These are phyloP conservation scores for Crematogaster levior DNA, from an alignment of 2,888 invertebrate genomes.

Conservation along the genomic window DNA sequence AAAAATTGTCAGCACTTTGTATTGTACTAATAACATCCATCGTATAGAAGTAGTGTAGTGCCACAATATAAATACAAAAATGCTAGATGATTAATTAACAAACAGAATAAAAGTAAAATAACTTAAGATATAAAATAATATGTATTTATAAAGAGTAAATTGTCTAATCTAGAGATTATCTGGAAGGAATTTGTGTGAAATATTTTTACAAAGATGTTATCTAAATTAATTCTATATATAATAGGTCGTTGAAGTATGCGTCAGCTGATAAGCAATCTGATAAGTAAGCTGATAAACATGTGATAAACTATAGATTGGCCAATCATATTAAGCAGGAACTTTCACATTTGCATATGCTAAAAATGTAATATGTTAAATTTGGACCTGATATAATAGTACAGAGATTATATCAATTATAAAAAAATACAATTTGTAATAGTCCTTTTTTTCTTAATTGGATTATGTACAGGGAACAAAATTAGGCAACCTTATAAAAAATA, in stretches of 20 bases:
- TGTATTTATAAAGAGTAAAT: too few species aligned
- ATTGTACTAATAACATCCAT: slow-evolving; percentile 54
- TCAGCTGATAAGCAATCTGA: slow-evolving; percentile 40
- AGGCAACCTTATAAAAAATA: too few species aligned
- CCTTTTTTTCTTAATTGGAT: too few species aligned
- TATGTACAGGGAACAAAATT: too few species aligned
- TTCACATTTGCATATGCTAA: neutral
- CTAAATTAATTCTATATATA: neutral
- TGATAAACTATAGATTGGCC: slow-evolving; percentile 1
- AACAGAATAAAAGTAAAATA: too few species aligned
- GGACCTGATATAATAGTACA: too few species aligned
- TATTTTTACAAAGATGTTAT: slow-evolving; percentile 14
- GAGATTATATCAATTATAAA: too few species aligned
- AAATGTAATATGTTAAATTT: neutral
- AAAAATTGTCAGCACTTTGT: slow-evolving; percentile 44
- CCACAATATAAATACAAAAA: neutral
- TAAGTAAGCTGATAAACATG: too few species aligned
- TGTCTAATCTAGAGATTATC: slow-evolving; percentile 6
- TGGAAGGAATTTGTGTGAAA: neutral
- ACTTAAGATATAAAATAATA: neutral
- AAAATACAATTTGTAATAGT: too few species aligned
- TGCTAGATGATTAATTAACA: slow-evolving; percentile 4
- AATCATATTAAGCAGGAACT: neutral
- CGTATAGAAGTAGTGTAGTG: slow-evolving; percentile 21
- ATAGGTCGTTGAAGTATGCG: slow-evolving; percentile 16